These are phyloP conservation scores for Odontomachus brunneus DNA, from an alignment of 1,140 invertebrate genomes.

Conservation along the genomic window DNA sequence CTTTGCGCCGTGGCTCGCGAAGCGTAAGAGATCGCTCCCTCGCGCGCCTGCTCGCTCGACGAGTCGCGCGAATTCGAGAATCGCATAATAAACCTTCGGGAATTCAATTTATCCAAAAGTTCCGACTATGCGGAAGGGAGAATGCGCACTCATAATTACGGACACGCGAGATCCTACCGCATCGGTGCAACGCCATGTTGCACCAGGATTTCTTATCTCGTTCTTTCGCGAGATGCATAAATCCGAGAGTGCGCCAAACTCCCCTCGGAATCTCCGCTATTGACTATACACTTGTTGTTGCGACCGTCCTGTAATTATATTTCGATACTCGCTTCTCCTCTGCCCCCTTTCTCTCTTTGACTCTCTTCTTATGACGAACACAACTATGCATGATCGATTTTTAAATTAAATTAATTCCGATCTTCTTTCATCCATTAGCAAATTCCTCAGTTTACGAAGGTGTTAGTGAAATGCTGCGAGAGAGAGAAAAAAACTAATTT, in stretches of 20 bases:
- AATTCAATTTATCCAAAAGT: slow-evolving; percentile 25
- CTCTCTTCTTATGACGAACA: too few relatives aligned
- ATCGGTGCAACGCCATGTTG: neutral
- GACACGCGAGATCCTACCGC: neutral
- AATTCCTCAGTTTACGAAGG: neutral
- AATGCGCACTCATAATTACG: neutral
- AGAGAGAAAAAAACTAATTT: too few relatives aligned
- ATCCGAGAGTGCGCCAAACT: neutral
- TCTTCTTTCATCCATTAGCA: neutral
- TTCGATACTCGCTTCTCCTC: neutral
- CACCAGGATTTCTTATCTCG: neutral
- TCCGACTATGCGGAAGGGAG: slow-evolving; percentile 18
- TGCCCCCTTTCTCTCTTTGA: too few relatives aligned
- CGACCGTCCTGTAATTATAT: neutral
- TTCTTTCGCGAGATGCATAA: neutral
- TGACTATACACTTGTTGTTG: neutral
- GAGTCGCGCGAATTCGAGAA: slow-evolving; percentile 19
- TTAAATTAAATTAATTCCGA: slow-evolving; percentile 1
- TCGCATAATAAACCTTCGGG: slow-evolving; percentile 15
- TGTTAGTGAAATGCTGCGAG: too few relatives aligned
- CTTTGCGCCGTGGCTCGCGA: neutral
- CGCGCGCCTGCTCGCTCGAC: neutral
- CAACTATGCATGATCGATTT: neutral
- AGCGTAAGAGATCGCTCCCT: neutral
- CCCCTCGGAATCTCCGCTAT: neutral